These are phyloP conservation scores for Drosophila arizonae DNA, from an alignment of 1,140 invertebrate species.

Conservation along the genomic window DNA sequence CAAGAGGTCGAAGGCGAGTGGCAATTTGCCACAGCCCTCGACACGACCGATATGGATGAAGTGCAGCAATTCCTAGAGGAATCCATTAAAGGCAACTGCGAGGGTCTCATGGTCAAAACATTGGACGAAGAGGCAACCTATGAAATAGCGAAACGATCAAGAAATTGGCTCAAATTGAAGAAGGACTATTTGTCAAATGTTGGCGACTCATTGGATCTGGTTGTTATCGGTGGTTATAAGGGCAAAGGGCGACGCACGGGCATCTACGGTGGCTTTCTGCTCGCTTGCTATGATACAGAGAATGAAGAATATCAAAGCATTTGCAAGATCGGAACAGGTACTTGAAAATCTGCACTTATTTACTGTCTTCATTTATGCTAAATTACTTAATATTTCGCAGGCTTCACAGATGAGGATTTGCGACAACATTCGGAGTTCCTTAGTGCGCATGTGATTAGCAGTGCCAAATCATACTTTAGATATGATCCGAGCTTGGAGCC, in stretches of 20 bases:
- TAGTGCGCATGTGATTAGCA: slow-evolving; percentile 89
- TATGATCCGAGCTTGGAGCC: slow-evolving; percentile 90
- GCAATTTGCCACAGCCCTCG: slow-evolving; percentile 92
- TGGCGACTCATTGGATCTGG: slow-evolving; percentile 96
- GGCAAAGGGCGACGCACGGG: slow-evolving; percentile 98
- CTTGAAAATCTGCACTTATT: not conserved
- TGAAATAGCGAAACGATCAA: slow-evolving; percentile 98
- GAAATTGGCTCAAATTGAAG: slow-evolving; percentile 99
- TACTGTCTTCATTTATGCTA: not conserved
- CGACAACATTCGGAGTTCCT: slow-evolving; percentile 90
- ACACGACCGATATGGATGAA: slow-evolving; percentile 94
- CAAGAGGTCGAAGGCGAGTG: slow-evolving; percentile 91
- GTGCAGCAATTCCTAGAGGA: slow-evolving; percentile 97
- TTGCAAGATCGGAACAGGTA: slow-evolving; percentile 96
- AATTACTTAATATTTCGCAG: slow-evolving; percentile 29
- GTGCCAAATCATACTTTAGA: slow-evolving; percentile 93
- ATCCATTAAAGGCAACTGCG: slow-evolving; percentile 96
- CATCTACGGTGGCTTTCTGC: slow-evolving; percentile 96
- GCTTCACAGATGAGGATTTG: slow-evolving; percentile 96
- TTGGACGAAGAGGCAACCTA: slow-evolving; percentile 96
- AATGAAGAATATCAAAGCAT: slow-evolving; percentile 95
- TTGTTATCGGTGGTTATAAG: slow-evolving; percentile 97
- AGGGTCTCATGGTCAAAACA: slow-evolving; percentile 99
- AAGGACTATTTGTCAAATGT: slow-evolving; percentile 98
- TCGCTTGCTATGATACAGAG: slow-evolving; percentile 97